These are phyloP conservation scores for Indicator maculatus DNA, from an alignment of 2,113 vertebrate species.

Conservation along the genomic window DNA sequence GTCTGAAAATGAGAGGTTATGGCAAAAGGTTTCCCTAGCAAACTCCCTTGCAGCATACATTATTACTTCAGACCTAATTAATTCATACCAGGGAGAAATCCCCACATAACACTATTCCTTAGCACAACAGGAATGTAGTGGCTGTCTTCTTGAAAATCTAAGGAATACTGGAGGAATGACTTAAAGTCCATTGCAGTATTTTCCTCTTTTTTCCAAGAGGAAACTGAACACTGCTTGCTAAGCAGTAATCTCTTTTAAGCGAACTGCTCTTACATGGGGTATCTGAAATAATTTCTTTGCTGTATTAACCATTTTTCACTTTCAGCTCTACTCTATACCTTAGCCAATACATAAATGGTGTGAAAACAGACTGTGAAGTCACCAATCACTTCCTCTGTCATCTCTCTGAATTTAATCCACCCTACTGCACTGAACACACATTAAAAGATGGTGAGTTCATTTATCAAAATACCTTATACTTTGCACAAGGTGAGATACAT, in stretches of 20 bases:
- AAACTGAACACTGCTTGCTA: neutral
- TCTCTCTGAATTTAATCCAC: neutral
- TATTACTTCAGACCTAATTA: neutral
- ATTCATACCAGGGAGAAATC: neutral
- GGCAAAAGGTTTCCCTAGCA: slow-evolving; percentile 16
- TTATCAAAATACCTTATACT: neutral
- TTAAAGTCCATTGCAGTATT: neutral
- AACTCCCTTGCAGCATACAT: neutral
- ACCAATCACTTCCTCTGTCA: neutral
- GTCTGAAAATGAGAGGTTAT: slow-evolving; percentile 49
- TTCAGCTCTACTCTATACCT: neutral
- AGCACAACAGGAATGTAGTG: neutral
- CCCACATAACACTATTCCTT: neutral
- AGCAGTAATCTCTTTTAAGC: neutral
- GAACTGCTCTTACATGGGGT: neutral
- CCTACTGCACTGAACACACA: neutral
- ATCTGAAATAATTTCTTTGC: neutral
- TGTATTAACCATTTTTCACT: neutral
- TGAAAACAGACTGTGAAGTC: neutral
- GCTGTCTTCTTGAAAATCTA: neutral
- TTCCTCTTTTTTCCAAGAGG: neutral
- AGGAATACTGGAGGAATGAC: neutral
- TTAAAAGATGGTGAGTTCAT: neutral
- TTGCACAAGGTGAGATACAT: neutral
- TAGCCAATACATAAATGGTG: neutral